These are phyloP conservation scores for Macrotrachela quadricornifera DNA, from an alignment of 1,140 invertebrate species.

Conservation along the genomic window DNA sequence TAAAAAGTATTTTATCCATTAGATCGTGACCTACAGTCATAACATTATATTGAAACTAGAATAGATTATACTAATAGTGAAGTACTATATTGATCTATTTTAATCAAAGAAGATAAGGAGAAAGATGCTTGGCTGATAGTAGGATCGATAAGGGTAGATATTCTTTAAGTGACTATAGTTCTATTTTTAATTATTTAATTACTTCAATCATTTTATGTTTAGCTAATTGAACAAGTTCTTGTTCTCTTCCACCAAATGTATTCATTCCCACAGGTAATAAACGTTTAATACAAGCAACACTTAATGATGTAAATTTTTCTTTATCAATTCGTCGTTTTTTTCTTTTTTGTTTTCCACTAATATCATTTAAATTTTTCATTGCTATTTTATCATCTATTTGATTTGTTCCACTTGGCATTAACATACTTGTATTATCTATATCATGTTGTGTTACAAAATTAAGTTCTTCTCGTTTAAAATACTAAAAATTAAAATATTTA, in stretches of 20 bases:
- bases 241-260: constrained; percentile 86
- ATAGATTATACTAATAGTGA: too few relatives aligned
- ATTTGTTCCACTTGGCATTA: constrained; percentile 35
- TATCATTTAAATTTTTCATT: too few relatives aligned
- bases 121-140: too few relatives aligned
- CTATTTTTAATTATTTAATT: too few relatives aligned
- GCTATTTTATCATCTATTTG: neutral
- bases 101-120: too few relatives aligned
- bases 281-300: constrained; percentile 91
- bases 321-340: constrained; percentile 55
- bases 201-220: constrained; percentile 75
- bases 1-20: too few relatives aligned
- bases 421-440: constrained; percentile 93
- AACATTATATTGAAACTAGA: too few relatives aligned
- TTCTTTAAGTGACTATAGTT: too few relatives aligned
- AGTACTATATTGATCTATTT: too few relatives aligned
- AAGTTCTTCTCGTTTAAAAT: constrained; percentile 84
- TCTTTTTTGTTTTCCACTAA: constrained; percentile 22
- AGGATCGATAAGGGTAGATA: too few relatives aligned
- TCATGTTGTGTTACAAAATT: constrained; percentile 98
- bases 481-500: constrained; percentile 36
- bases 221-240: constrained; percentile 93
- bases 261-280: constrained; percentile 92
- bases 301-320: constrained; percentile 84
- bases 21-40: too few relatives aligned